Conservation (phyloP, 1,140 invertebrate genomes). For the Ips typographus region DNA sequence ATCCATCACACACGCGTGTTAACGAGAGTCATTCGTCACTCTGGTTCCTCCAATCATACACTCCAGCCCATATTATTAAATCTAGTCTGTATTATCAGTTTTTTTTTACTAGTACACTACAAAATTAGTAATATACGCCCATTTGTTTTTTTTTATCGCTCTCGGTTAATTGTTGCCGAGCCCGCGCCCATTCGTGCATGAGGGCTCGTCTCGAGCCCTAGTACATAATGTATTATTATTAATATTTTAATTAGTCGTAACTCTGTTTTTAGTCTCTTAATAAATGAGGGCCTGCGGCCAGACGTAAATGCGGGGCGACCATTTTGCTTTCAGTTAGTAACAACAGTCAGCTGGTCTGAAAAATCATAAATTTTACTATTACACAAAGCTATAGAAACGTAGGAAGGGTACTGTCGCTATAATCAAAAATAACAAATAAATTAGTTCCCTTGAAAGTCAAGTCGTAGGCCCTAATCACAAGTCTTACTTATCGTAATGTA, state of each 20-base stretch:
- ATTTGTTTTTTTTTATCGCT: not conserved
- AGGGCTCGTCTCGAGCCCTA: constrained; percentile 26
- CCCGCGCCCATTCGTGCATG: constrained; percentile 29
- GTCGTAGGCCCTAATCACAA: constrained; percentile 6
- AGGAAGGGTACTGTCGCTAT: not conserved
- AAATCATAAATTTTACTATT: not conserved
- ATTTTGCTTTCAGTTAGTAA: too few species aligned
- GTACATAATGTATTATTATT: constrained; percentile 51
- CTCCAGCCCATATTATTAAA: too few species aligned
- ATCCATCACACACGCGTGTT: too few species aligned
- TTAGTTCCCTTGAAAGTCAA: constrained; percentile 1
- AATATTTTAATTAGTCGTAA: constrained; percentile 49
- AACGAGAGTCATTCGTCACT: too few species aligned
- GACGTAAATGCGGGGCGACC: not conserved
- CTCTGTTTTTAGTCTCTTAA: constrained; percentile 42
- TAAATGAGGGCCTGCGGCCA: constrained; percentile 4
- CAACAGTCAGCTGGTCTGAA: too few species aligned
- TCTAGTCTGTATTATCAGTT: not conserved
- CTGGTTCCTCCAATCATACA: too few species aligned
- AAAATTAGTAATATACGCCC: not conserved
- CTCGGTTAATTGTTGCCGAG: constrained; percentile 2
- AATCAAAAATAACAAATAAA: not conserved
- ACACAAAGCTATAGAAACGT: not conserved
- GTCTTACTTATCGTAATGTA: constrained; percentile 27
- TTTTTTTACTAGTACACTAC: constrained; percentile 1